phyloP scores from a whole-genome alignment of 2,888 invertebrate species.

The Lamproptera curius region DNA sequence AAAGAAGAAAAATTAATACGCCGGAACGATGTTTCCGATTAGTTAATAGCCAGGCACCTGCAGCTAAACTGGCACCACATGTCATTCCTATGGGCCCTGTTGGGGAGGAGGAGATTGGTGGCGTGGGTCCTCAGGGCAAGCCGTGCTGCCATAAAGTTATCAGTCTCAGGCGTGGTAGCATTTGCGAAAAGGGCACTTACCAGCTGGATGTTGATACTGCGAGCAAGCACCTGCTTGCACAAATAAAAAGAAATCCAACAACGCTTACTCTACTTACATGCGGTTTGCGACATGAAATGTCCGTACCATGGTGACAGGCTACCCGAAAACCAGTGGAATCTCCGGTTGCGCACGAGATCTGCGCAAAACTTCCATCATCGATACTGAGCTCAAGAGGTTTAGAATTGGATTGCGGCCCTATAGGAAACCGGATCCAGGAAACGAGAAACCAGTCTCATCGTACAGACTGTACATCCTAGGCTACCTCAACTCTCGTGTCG shows the following conservation, averaged over 20 bases:
- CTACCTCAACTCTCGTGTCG: too few relatives aligned
- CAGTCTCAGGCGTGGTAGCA: not conserved
- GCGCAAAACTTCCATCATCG: not conserved
- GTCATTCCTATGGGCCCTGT: too few relatives aligned
- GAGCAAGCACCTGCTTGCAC: not conserved
- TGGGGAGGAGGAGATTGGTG: not conserved
- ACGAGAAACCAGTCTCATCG: too few relatives aligned
- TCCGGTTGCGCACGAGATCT: not conserved
- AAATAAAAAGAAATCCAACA: not conserved
- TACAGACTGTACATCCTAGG: too few relatives aligned
- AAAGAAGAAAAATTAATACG: too few relatives aligned
- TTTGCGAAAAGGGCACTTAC: slow-evolving; percentile 3
- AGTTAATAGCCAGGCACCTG: too few relatives aligned
- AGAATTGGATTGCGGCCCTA: not conserved
- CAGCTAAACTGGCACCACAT: too few relatives aligned
- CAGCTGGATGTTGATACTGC: not conserved
- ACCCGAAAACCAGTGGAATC: not conserved
- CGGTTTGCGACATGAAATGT: not conserved
- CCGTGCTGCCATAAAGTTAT: not conserved
- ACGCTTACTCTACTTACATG: not conserved
- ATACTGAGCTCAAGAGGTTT: too few relatives aligned
- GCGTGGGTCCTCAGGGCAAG: not conserved
- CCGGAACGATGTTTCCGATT: too few relatives aligned
- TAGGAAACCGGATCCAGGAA: too few relatives aligned
- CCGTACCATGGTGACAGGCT: not conserved